Evolutionary conservation across 37 sponge, comb jelly and placozoan genomes (phyloP).

Genomic region (Dysidea cf. avara): DNA sequence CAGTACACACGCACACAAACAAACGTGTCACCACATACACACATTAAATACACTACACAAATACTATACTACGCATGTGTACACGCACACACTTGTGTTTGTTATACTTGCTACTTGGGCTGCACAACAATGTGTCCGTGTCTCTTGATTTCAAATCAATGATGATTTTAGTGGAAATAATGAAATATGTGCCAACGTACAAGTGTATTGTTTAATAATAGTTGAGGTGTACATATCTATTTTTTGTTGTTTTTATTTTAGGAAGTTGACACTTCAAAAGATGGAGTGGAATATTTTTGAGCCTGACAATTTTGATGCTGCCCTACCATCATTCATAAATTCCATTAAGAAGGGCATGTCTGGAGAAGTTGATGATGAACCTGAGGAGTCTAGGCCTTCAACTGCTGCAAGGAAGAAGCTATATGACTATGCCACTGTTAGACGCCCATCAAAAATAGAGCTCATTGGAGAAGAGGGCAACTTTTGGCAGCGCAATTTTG

Average conservation of each 20-base stretch:
- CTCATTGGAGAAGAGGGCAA: conserved; percentile 20
- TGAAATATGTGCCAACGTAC: neutral
- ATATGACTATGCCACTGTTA: too few relatives aligned
- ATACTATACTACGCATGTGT: too few relatives aligned
- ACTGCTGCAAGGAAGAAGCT: too few relatives aligned
- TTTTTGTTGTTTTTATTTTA: neutral
- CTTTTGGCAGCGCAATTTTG: conserved; percentile 83
- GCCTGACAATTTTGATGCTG: conserved; percentile 18
- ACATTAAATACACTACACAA: too few relatives aligned
- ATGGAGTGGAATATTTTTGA: conserved; percentile 59
- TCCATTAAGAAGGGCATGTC: neutral
- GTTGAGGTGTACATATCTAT: neutral
- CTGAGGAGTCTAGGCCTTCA: too few relatives aligned
- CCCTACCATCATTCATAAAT: neutral
- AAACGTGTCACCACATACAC: too few relatives aligned
- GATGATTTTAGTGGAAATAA: conserved; percentile 5
- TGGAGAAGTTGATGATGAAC: neutral
- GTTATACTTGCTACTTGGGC: too few relatives aligned
- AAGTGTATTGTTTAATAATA: neutral
- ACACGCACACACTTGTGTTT: too few relatives aligned
- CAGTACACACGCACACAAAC: too few relatives aligned
- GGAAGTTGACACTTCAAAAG: conserved; percentile 66
- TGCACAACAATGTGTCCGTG: too few relatives aligned
- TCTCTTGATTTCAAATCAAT: too few relatives aligned
- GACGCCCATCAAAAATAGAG: neutral